phyloP scores from a whole-genome alignment of 2,113 vertebrate genomes.

The Halichoerus grypus region DNA sequence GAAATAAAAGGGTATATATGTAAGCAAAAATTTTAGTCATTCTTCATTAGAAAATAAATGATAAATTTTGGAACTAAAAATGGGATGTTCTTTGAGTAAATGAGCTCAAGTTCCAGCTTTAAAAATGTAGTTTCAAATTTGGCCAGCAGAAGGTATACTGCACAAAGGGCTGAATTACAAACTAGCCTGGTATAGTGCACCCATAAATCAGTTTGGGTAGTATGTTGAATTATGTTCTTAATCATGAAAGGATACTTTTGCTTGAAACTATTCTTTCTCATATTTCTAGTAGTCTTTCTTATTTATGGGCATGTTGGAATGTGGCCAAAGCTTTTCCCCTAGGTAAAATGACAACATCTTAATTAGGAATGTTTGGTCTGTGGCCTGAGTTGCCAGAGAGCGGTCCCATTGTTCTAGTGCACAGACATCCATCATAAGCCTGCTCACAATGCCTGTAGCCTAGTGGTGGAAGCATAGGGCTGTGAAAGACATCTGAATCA shows the following conservation, averaged over 20 bases:
- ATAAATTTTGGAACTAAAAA: neutral
- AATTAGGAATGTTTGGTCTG: constrained; percentile 77
- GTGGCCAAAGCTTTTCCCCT: constrained; percentile 66
- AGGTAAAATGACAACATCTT: constrained; percentile 82
- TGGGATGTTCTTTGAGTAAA: neutral
- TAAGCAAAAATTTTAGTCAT: neutral
- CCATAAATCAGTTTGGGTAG: constrained; percentile 73
- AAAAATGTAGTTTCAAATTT: constrained; percentile 22
- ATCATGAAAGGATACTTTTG: constrained; percentile 72
- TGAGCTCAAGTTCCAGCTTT: neutral
- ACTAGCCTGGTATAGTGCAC: neutral
- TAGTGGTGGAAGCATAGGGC: neutral
- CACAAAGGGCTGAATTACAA: neutral
- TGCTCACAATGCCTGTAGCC: neutral
- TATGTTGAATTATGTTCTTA: constrained; percentile 77
- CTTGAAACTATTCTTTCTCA: constrained; percentile 80
- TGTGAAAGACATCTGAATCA: neutral
- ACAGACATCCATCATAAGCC: constrained; percentile 52
- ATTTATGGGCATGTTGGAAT: constrained; percentile 77
- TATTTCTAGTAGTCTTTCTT: constrained; percentile 74
- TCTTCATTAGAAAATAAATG: neutral
- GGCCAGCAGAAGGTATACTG: constrained; percentile 32
- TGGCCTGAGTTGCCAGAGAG: constrained; percentile 65
- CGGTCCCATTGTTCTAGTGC: constrained; percentile 63
- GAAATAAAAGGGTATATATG: neutral